phyloP scores from a whole-genome alignment of 1,140 invertebrate genomes.

The Drosophila orosa region DNA sequence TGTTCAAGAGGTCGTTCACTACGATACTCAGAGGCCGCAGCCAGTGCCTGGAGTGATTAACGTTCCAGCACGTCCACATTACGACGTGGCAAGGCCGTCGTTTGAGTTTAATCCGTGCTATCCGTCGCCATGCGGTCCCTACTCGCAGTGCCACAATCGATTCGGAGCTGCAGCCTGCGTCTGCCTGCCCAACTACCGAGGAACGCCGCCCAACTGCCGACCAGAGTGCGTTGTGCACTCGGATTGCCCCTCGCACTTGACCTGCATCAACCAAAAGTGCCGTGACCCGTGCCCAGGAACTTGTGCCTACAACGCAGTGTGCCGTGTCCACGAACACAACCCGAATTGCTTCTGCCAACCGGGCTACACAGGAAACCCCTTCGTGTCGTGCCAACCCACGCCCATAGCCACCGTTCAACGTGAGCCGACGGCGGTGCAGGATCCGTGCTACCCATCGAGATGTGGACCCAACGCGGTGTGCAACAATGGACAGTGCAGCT shows the following conservation, averaged over 20 bases:
- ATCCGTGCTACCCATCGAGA: slow-evolving; percentile 87
- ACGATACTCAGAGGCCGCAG: slow-evolving; percentile 28
- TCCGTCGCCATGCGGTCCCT: slow-evolving; percentile 90
- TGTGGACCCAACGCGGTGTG: slow-evolving; percentile 92
- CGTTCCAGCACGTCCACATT: slow-evolving; percentile 67
- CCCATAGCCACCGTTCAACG: slow-evolving; percentile 86
- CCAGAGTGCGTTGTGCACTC: slow-evolving; percentile 88
- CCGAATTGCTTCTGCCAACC: slow-evolving; percentile 90
- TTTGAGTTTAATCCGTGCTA: slow-evolving; percentile 86
- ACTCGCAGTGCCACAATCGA: slow-evolving; percentile 87
- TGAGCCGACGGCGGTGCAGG: slow-evolving; percentile 87
- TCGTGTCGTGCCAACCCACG: slow-evolving; percentile 85
- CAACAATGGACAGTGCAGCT: slow-evolving; percentile 85
- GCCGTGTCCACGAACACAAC: slow-evolving; percentile 90
- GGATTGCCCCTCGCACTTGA: slow-evolving; percentile 89
- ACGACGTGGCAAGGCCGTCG: slow-evolving; percentile 86
- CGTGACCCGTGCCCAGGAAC: slow-evolving; percentile 90
- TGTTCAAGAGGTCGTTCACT: slow-evolving; percentile 6
- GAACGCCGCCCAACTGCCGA: slow-evolving; percentile 91
- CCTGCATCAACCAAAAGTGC: slow-evolving; percentile 93
- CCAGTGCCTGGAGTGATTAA: slow-evolving; percentile 40
- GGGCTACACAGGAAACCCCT: slow-evolving; percentile 88
- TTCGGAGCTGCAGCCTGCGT: slow-evolving; percentile 87
- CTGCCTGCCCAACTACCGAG: slow-evolving; percentile 87
- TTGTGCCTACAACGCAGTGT: slow-evolving; percentile 91